Evolutionary conservation across 2,113 vertebrate genomes (phyloP).

Genomic region (Rhea pennata): DNA sequence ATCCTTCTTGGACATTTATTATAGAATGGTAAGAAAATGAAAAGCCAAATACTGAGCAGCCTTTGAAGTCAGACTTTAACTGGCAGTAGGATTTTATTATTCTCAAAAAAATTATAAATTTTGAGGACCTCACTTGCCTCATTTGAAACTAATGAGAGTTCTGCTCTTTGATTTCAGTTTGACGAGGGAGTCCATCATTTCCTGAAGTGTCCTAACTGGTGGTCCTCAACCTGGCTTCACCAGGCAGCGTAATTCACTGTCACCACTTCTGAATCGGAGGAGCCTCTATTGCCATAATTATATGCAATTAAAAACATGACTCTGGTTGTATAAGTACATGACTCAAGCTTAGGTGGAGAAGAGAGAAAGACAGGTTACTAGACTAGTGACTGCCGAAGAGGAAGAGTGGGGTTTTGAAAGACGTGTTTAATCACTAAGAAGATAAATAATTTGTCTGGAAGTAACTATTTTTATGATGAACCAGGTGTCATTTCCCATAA

Average conservation of each 20-base stretch:
- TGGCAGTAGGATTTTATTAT: neutral
- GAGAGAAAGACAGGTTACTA: neutral
- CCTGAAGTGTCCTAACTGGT: neutral
- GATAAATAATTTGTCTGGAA: neutral
- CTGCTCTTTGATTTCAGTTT: neutral
- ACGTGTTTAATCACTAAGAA: neutral
- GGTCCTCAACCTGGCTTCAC: neutral
- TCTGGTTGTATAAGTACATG: neutral
- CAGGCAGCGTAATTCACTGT: neutral
- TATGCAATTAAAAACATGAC: neutral
- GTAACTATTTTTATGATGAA: neutral
- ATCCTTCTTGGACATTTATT: constrained; percentile 48
- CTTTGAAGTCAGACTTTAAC: neutral
- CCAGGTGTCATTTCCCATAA: neutral
- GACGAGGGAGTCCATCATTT: neutral
- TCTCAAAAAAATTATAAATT: neutral
- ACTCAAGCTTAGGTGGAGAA: neutral
- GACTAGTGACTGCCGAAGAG: neutral
- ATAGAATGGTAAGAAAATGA: constrained; percentile 45
- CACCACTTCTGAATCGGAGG: rapidly evolving
- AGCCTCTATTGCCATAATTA: neutral
- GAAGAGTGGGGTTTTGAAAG: neutral
- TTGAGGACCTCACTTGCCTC: neutral
- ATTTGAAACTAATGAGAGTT: neutral
- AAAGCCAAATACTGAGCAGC: constrained; percentile 28